Evolutionary conservation across 2,113 vertebrate species (phyloP).

Genomic region (Anolis carolinensis): DNA sequence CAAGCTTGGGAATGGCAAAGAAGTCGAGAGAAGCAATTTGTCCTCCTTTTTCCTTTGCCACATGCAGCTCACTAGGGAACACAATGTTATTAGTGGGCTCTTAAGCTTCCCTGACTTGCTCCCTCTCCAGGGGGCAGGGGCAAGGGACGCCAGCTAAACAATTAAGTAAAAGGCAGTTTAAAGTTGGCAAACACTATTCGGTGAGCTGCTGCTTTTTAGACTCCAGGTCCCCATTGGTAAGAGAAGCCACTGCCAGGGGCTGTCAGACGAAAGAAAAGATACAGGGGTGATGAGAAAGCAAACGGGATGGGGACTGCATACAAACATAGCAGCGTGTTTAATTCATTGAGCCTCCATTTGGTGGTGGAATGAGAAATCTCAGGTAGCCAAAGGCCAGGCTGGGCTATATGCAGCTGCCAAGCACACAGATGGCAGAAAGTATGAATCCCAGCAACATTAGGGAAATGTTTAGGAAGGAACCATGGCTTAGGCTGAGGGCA

Average conservation of each 20-base stretch:
- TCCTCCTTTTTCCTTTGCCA: conserved; percentile 2
- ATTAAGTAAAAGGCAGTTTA: conserved; percentile 42
- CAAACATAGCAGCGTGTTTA: not conserved
- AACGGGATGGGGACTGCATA: not conserved
- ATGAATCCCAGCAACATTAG: no score
- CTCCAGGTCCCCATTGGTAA: not conserved
- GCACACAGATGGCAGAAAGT: not conserved
- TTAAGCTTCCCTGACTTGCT: conserved; percentile 11
- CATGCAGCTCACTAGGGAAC: conserved; percentile 3
- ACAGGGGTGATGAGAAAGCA: not conserved
- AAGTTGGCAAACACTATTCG: conserved; percentile 18
- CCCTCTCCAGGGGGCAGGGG: not conserved
- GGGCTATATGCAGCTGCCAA: not conserved
- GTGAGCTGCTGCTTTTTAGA: conserved; percentile 22
- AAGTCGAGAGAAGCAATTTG: conserved; percentile 24
- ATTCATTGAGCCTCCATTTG: not conserved
- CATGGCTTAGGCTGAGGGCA: not conserved
- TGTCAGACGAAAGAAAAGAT: conserved; percentile 7
- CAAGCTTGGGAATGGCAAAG: not conserved
- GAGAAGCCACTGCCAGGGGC: conserved; percentile 17
- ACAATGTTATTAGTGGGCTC: conserved; percentile 33
- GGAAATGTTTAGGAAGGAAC: not conserved
- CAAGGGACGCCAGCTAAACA: conserved; percentile 35
- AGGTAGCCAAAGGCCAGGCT: not conserved
- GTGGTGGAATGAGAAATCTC: not conserved